Conservation (phyloP, 2,113 vertebrate species). For the Dolichotis patagonum region DNA sequence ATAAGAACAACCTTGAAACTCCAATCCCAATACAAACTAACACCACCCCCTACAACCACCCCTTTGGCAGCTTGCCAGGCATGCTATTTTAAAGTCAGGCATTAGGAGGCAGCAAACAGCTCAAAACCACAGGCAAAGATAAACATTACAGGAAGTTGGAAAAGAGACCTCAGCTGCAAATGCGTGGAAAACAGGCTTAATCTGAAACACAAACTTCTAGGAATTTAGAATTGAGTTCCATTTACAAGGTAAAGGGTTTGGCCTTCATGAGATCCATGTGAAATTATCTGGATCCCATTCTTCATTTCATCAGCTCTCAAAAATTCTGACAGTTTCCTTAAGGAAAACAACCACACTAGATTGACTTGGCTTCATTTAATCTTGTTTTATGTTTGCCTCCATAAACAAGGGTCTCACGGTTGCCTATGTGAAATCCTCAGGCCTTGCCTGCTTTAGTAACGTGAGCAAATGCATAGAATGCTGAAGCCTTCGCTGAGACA, state of each 20-base stretch:
- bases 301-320: neutral
- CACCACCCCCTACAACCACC: neutral
- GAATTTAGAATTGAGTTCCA: conserved; percentile 19
- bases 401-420: conserved; percentile 2
- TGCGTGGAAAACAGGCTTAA: conserved; percentile 75
- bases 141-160: conserved; percentile 76
- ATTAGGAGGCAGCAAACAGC: conserved; percentile 92
- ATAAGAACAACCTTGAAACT: conserved; percentile 60
- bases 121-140: conserved; percentile 84
- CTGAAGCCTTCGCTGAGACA: neutral
- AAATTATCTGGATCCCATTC: conserved; percentile 25
- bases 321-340: neutral
- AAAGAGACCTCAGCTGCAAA: conserved; percentile 60
- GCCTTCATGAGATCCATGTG: neutral
- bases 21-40: conserved; percentile 38
- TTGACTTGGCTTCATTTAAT: conserved; percentile 21
- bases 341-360: conserved; percentile 13
- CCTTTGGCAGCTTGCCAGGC: conserved; percentile 79
- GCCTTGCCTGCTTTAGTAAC: neutral
- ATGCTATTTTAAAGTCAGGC: conserved; percentile 87
- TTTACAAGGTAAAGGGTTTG: neutral
- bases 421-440: neutral
- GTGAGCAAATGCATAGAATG: neutral
- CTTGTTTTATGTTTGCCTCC: conserved; percentile 26
- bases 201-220: conserved; percentile 65